Evolutionary conservation across 2,113 vertebrate genomes (phyloP).

Genomic region (Motacilla tschutschensis): DNA sequence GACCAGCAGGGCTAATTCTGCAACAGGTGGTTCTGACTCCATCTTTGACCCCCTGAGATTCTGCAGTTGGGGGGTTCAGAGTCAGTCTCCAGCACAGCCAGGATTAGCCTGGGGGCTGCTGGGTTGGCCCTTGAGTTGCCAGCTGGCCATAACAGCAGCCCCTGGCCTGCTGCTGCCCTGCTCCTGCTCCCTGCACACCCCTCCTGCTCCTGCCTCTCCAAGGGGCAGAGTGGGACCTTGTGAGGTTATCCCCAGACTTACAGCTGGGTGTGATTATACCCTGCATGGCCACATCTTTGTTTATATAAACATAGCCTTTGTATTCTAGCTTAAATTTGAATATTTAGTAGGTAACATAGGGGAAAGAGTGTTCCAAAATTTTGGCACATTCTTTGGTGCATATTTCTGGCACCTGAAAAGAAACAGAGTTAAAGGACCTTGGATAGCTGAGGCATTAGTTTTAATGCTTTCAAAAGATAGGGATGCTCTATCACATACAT

Average conservation of each 20-base stretch:
- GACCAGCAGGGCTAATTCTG: neutral
- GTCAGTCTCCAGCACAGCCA: neutral
- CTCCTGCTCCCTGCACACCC: neutral
- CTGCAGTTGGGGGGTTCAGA: neutral
- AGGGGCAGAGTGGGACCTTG: accelerated
- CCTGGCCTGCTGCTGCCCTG: neutral
- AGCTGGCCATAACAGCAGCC: neutral
- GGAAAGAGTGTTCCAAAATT: neutral
- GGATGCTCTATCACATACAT: neutral
- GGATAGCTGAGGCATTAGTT: neutral
- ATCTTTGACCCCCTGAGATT: neutral
- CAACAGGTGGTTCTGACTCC: neutral
- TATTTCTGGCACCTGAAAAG: neutral
- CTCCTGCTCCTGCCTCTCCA: neutral
- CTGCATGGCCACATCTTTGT: neutral
- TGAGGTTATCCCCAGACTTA: neutral
- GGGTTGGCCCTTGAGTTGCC: neutral
- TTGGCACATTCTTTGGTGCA: neutral
- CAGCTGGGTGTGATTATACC: neutral
- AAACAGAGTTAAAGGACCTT: neutral
- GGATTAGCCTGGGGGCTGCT: neutral
- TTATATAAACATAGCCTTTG: neutral
- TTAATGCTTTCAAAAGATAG: neutral
- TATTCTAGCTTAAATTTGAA: neutral
- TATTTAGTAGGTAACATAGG: neutral